Percentiles rank a stretch among this genome's conserved stretches.
phyloP scores from a whole-genome alignment of 1,140 invertebrate genomes.

The Macrocentrus cingulum region DNA sequence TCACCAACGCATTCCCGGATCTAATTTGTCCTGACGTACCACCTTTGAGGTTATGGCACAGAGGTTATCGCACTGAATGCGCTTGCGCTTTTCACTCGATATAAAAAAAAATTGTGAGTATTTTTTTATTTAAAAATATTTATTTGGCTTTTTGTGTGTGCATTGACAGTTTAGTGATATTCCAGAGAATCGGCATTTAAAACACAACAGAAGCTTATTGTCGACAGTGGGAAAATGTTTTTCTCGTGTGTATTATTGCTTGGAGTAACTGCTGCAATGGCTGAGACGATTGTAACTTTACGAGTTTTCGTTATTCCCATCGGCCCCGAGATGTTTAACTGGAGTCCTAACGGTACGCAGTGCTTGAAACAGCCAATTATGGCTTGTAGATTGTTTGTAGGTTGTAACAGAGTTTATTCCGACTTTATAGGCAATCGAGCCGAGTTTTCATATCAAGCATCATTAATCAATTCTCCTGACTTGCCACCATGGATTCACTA shows the following conservation, averaged over 20 bases:
- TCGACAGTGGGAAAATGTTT: no score
- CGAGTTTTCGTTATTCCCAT: slow-evolving; percentile 59
- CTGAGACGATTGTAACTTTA: slow-evolving; percentile 53
- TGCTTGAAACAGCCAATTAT: no score
- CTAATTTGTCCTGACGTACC: no score
- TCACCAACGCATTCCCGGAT: no score
- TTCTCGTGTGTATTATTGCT: slow-evolving; percentile 29
- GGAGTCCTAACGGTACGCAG: slow-evolving; percentile 54
- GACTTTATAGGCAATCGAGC: slow-evolving; percentile 53
- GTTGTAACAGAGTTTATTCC: background rate
- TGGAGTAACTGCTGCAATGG: slow-evolving; percentile 26
- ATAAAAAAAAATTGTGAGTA: no score
- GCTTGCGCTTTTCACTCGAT: background rate
- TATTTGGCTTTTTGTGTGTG: no score
- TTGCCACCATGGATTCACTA: slow-evolving; percentile 82
- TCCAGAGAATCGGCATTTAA: no score
- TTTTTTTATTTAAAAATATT: no score
- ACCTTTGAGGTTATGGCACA: background rate
- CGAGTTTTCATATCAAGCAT: slow-evolving; percentile 70
- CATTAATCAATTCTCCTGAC: slow-evolving; percentile 73
- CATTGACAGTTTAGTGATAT: no score
- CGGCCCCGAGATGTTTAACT: slow-evolving; percentile 57
- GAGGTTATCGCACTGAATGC: slow-evolving; percentile 3
- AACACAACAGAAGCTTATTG: no score
- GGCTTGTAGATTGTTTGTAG: slow-evolving; percentile 29